Evolutionary conservation across 2,113 vertebrate genomes (phyloP), one percentile per base, ranked within the genome.

Genomic region (Archilochus colubris): DNA sequence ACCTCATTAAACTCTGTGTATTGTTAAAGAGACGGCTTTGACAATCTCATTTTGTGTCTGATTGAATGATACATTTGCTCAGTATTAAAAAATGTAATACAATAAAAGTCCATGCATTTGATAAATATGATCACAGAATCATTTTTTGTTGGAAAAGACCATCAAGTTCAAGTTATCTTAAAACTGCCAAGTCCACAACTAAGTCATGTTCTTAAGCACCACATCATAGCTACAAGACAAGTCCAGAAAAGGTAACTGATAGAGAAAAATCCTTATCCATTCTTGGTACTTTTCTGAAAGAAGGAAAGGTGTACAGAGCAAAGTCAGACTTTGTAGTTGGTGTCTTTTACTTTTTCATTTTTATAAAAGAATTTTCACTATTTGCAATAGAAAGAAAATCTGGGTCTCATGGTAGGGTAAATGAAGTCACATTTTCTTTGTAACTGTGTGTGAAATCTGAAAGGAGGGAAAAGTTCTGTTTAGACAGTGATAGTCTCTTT

Each of bases 241-340:
- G 12, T 78, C 13, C 59, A 81, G 17, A 80, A 63, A 74, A 69
- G 10, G 2, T 66, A 57, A 30, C 36, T 43, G 10, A 10, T 55
- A 51, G 4, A 50, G 14, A 61, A 73, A 68, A 66, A 54, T 62
- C 10, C 14, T 40, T 30, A 23, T 58, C 14, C 20, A 7, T 81
- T 74, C 7, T 62, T n/a, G 33, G 2, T 23, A 12, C 4, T 73
- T 69, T 76, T 36, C 25, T 66, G 30, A 83, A 72, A 7, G 12
- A 67, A 72, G 3, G 5, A 66, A 59, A 43, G 20, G 10, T 31
- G 1, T n/a, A 12, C 4, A 62, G 1, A 21, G 12, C 2, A n/a
- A 43, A 23, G 25, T 55, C 50, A 89, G 24, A 86, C 54, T 31
- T 22, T 31, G 14, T 2, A 0, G 0, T 4, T 70, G 5, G 10